These are phyloP conservation scores for Hemistola chrysoprasaria DNA, from an alignment of 2,888 invertebrate genomes.

Conservation along the genomic window DNA sequence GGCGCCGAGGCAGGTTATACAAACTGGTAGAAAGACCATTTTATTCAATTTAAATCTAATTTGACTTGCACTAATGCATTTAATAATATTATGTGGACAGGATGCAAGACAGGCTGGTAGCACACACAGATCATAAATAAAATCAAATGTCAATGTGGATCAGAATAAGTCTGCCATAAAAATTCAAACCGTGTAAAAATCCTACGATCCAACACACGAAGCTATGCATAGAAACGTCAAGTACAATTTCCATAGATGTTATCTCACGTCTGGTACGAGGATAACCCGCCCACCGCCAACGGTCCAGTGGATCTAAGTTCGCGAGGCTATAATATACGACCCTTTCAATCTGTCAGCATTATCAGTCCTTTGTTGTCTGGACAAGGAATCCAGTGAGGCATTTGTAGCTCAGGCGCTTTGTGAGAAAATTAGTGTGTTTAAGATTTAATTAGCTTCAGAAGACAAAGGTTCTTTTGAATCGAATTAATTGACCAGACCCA, in stretches of 20 bases:
- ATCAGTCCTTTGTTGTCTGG: conserved; percentile 48
- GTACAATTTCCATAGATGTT: conserved; percentile 18
- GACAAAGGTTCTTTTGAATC: not conserved
- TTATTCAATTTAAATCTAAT: too few relatives aligned
- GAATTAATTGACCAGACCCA: too few relatives aligned
- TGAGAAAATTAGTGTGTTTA: conserved; percentile 11
- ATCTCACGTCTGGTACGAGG: conserved; percentile 11
- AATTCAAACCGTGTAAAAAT: conserved; percentile 10
- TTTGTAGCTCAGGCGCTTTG: conserved; percentile 18
- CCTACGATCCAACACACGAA: conserved; percentile 1
- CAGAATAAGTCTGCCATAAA: too few relatives aligned
- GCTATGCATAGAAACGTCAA: conserved; percentile 14
- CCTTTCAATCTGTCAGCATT: conserved; percentile 30
- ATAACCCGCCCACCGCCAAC: conserved; percentile 27
- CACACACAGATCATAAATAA: too few relatives aligned
- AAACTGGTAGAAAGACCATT: too few relatives aligned
- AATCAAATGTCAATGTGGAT: too few relatives aligned
- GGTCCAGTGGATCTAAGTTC: conserved; percentile 14
- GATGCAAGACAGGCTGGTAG: too few relatives aligned
- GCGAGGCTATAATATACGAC: conserved; percentile 32
- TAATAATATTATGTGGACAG: not conserved
- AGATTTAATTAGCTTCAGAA: conserved; percentile 10
- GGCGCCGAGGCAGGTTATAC: too few relatives aligned
- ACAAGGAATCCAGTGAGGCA: conserved; percentile 26
- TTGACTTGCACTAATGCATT: too few relatives aligned